These are phyloP conservation scores for Cyrtonyx montezumae DNA, from an alignment of 2,113 vertebrate species.

Conservation along the genomic window DNA sequence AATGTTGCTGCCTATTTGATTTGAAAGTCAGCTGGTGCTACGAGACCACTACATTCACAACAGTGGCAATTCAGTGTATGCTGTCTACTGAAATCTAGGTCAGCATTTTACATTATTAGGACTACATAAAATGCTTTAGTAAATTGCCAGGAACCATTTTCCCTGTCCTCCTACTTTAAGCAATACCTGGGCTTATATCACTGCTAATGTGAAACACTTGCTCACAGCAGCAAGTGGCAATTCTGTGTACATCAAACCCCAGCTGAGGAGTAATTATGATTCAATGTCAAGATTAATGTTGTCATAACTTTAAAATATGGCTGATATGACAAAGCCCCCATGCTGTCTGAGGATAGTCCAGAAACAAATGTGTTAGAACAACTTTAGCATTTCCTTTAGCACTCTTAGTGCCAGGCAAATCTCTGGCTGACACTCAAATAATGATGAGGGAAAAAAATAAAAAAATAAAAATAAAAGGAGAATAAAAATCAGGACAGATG, in stretches of 20 bases:
- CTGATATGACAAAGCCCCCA: conserved; percentile 33
- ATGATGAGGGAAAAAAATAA: not conserved
- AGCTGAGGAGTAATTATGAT: conserved; percentile 65
- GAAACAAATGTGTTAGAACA: conserved; percentile 26
- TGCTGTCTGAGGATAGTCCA: not conserved
- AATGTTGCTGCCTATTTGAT: not conserved
- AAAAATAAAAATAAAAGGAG: not conserved
- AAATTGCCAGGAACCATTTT: conserved; percentile 26
- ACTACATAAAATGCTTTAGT: conserved; percentile 22
- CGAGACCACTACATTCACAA: not conserved
- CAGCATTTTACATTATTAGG: conserved; percentile 51
- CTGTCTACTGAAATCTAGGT: conserved; percentile 39
- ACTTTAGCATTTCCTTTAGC: conserved; percentile 14
- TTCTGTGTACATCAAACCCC: conserved; percentile 39
- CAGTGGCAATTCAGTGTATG: not conserved
- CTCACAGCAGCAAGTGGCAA: conserved; percentile 43
- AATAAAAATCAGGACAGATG: not conserved
- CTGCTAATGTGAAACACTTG: conserved; percentile 51
- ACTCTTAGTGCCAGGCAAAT: not conserved
- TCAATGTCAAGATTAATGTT: conserved; percentile 60
- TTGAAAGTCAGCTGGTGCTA: not conserved
- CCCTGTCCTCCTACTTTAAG: not conserved
- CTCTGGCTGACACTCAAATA: conserved; percentile 7
- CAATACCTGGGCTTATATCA: conserved; percentile 44
- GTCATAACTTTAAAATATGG: conserved; percentile 50